Percentiles rank a stretch among this genome's conserved stretches.
These are phyloP conservation scores for Hirtodrosophila confusa DNA, from an alignment of 2,888 invertebrate species.

Conservation along the genomic window DNA sequence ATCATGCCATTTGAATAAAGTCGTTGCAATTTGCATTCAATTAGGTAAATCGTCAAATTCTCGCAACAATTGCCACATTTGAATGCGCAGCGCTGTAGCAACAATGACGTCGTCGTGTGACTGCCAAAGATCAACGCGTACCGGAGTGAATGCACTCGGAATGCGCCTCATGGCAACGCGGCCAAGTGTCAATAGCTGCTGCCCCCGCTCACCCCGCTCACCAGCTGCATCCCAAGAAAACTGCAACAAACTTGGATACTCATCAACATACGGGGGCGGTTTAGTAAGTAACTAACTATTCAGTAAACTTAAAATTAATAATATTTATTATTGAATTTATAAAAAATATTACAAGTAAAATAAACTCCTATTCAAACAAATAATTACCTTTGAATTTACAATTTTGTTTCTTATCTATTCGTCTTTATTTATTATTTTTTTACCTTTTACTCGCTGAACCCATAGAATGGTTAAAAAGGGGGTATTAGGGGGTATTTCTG, in stretches of 20 bases:
- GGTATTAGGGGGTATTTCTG: no score
- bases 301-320: no score
- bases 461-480: no score
- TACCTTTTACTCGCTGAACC: no score
- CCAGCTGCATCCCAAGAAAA: constrained; percentile 29
- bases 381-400: no score
- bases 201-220: constrained; percentile 11
- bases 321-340: no score
- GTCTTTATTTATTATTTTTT: no score
- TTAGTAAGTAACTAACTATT: background rate
- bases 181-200: constrained; percentile 69
- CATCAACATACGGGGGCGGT: constrained; percentile 19
- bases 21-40: constrained; percentile 33
- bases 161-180: constrained; percentile 56
- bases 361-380: no score
- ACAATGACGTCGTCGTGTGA: constrained; percentile 13
- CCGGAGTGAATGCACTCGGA: constrained; percentile 56
- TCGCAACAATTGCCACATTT: constrained; percentile 41
- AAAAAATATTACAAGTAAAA: no score
- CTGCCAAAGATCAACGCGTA: constrained; percentile 60
- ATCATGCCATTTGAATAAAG: constrained; percentile 23
- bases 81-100: constrained; percentile 30
- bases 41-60: constrained; percentile 29
- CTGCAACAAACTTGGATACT: constrained; percentile 18
- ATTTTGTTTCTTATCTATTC: no score